Evolutionary conservation across 2,888 invertebrate species (phyloP), one percentile per base, ranked within the genome.

Genomic region (Zygaena filipendulae): DNA sequence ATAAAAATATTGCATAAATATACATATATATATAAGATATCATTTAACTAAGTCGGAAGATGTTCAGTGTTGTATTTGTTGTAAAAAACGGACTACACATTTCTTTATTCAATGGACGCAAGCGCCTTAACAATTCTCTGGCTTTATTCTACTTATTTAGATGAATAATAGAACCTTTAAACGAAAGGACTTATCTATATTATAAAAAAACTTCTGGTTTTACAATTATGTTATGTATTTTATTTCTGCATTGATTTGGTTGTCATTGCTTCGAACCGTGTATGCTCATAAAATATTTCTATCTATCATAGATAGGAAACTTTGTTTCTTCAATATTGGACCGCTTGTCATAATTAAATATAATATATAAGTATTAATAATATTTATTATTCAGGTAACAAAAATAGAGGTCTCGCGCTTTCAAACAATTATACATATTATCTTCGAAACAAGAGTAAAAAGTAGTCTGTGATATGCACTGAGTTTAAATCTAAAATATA

Each of bases 341-440:
- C 80, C 80, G 74, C 80, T 69, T 59, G 72, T 77, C 56, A 70
- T 77, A 74, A 71, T 71, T 71, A 69, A 16, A 68, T 72, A n/a
- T n/a, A n/a, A n/a, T n/a, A n/a, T n/a, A n/a, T n/a, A n/a, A n/a
- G n/a, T 68, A 72, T 66, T 60, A 61, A 64, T 71, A 71, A 66
- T 74, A 74, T 70, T 64, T 69, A 77, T 68, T 81, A 77, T 68
- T 81, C 80, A 81, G 80, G 80, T 80, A 81, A 81, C 80, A 77
- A 77, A 77, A 74, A 58, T 61, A 59, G 70, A 58, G 52, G 47
- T 50, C 67, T 50, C 68, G 63, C 64, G 58, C 54, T 39, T 45
- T 40, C n/a, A n/a, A n/a, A n/a, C n/a, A n/a, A n/a, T n/a, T n/a
- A n/a, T n/a, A n/a, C n/a, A n/a, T n/a, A n/a, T n/a, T n/a, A n/a